Evolutionary conservation across 2,113 vertebrate species (phyloP), one percentile per base, ranked within the genome.

Genomic region (Agelaius phoeniceus): DNA sequence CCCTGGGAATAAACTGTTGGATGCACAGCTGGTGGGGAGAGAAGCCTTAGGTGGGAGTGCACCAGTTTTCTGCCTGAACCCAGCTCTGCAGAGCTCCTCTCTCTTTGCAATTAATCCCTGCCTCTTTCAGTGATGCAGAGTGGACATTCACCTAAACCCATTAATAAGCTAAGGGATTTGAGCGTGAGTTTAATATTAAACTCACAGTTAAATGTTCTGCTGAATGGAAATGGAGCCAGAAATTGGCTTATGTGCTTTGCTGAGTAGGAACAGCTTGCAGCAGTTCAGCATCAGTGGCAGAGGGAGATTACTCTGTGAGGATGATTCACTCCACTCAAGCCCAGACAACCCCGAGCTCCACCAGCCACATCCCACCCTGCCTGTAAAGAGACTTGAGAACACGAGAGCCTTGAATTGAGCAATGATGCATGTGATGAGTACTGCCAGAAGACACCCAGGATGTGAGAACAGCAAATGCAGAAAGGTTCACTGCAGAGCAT

Each of bases 271-370:
- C 3, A 9, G 80, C 61, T 89, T 77, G 79, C 80, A 90, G 92
- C 73, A 89, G 72, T 19, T 90, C 89, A 67, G 88, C 27, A 8
- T 69, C 14, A 0, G 75, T 52, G 57, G 67, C 63, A 48, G 91
- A 51, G 27, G 55, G 68, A 94, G 79, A 89, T 87, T 58, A 77
- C 43, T 80, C 39, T 31, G 58, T 33, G 83, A 52, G 67, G 62
- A 82, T 95, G 93, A 96, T 58, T 89, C 91, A 87, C 67, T 91
- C 55, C 79, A 59, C 67, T 90, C 90, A 85, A 95, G 87, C 78
- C 74, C 74, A 93, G 87, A 76, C 90, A 93, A 59, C 44, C 51
- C 43, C 0, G 0, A 68, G 63, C 75, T 89, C 71, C 15, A 3
- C 48, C 46, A 93, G 82, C 33, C 74, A 46, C 77, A 89, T 96